Conservation (phyloP, 2,113 vertebrate species). For the Otis tarda region DNA sequence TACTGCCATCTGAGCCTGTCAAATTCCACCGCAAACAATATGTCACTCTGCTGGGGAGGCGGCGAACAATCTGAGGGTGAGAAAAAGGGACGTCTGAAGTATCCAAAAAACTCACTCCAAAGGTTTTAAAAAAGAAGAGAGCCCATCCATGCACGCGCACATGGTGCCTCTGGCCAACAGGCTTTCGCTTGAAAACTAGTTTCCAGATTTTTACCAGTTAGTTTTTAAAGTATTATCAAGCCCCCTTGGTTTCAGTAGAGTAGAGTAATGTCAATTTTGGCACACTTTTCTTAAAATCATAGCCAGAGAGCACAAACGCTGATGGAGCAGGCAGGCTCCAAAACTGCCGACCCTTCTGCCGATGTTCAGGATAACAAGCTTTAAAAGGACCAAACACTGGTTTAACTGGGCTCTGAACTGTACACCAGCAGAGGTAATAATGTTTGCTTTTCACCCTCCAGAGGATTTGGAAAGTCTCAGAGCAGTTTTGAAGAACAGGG, state of each 20-base stretch:
- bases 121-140: slow-evolving; percentile 52
- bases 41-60: slow-evolving; percentile 71
- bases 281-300: slow-evolving; percentile 11
- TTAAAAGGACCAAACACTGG: not conserved
- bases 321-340: not conserved
- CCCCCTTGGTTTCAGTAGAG: not conserved
- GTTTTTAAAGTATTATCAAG: slow-evolving; percentile 33
- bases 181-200: not conserved
- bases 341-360: not conserved
- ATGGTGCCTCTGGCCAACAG: not conserved
- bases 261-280: slow-evolving; percentile 27
- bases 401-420: not conserved
- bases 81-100: slow-evolving; percentile 64
- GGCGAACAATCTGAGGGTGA: slow-evolving; percentile 69
- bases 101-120: slow-evolving; percentile 65
- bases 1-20: slow-evolving; percentile 72
- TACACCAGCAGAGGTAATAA: not conserved
- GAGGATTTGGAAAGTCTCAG: not conserved
- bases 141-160: not conserved
- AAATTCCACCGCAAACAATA: slow-evolving; percentile 72
- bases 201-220: slow-evolving; percentile 36
- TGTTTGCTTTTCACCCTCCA: not conserved
- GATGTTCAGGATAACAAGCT: not conserved
- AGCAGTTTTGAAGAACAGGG: not conserved
- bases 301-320: not conserved